phyloP scores from a whole-genome alignment of 1,140 invertebrate species.

The Drosophila serrata region DNA sequence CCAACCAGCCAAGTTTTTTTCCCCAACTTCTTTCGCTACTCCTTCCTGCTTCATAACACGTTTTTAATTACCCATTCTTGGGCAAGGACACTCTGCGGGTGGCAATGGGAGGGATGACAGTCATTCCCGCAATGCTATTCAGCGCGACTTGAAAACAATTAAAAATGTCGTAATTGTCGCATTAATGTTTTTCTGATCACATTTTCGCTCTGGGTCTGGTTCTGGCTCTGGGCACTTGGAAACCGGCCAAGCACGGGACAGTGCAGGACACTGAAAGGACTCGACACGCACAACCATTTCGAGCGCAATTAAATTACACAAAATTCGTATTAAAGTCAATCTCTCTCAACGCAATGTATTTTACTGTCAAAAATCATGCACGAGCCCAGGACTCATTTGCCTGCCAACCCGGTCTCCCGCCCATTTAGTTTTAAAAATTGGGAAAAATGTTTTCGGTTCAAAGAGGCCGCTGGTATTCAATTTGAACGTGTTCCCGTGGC shows the following conservation, averaged over 20 bases:
- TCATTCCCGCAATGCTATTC: conserved; percentile 46
- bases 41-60: conserved; percentile 60
- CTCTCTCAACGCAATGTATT: conserved; percentile 30
- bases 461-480: conserved; percentile 34
- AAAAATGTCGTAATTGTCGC: conserved; percentile 80
- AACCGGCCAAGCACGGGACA: conserved; percentile 41
- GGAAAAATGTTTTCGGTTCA: conserved; percentile 43
- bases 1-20: conserved; percentile 35
- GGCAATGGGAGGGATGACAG: conserved; percentile 37
- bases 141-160: conserved; percentile 75
- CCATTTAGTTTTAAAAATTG: conserved; percentile 54
- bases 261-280: conserved; percentile 28
- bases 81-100: conserved; percentile 25
- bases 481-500: conserved; percentile 66
- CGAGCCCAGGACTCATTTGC: conserved; percentile 15
- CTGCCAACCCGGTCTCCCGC: background rate
- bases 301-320: conserved; percentile 54
- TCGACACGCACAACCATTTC: conserved; percentile 60
- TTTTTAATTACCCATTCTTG: conserved; percentile 79
- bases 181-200: conserved; percentile 82
- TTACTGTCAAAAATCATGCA: conserved; percentile 66
- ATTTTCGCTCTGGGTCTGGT: conserved; percentile 41
- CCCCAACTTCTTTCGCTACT: conserved; percentile 17
- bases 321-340: conserved; percentile 66
- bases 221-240: conserved; percentile 35